Conservation (phyloP, 2,888 invertebrate species). For the Agrochola lota region DNA sequence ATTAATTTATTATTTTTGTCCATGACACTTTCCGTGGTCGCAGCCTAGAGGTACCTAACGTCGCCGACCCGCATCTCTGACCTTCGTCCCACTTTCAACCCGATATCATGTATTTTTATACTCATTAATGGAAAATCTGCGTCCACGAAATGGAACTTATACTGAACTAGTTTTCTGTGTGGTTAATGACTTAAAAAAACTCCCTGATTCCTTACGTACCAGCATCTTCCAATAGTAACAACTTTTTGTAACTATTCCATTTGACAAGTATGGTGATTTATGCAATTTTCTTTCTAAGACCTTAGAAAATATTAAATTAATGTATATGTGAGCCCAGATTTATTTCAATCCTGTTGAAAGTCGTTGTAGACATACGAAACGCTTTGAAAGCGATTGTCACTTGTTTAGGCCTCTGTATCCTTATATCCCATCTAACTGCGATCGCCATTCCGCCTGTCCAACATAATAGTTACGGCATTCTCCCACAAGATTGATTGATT, state of each 20-base stretch:
- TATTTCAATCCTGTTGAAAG: background rate
- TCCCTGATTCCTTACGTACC: too few species aligned
- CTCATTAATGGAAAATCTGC: background rate
- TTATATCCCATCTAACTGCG: background rate
- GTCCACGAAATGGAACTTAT: conserved; percentile 1
- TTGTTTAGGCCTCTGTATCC: background rate
- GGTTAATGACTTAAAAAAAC: background rate
- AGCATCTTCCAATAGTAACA: too few species aligned
- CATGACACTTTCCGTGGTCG: conserved; percentile 19
- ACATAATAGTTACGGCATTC: background rate
- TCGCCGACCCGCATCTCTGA: conserved; percentile 20
- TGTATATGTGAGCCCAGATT: background rate
- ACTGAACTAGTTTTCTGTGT: background rate
- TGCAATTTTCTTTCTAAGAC: background rate
- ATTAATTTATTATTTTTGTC: conserved; percentile 37
- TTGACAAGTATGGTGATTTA: background rate
- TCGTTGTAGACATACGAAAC: background rate
- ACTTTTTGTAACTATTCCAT: background rate
- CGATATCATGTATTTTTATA: conserved; percentile 4
- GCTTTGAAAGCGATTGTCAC: background rate
- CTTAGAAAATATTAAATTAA: background rate
- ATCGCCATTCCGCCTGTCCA: conserved; percentile 15
- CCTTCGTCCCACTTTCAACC: background rate
- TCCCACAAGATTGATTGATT: conserved; percentile 30
- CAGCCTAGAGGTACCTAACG: conserved; percentile 3